A percentile compares a stretch with the other conserved stretches of the same genome.
Conservation (phyloP, 2,888 invertebrate species). For the Tenthredo amoena region DNA sequence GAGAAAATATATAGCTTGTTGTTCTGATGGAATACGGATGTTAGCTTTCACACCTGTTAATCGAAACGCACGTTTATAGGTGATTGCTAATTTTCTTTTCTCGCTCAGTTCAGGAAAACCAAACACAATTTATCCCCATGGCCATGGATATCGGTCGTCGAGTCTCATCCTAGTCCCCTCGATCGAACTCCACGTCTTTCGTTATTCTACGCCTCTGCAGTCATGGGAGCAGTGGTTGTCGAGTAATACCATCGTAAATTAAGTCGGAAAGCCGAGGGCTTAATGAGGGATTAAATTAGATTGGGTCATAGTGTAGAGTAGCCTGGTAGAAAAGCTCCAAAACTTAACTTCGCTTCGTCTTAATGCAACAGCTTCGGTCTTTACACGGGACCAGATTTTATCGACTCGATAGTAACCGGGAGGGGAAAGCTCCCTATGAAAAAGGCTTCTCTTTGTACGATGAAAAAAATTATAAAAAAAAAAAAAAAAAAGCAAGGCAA, state of each 20-base stretch:
- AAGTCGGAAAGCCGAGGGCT: not conserved
- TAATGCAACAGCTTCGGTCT: not conserved
- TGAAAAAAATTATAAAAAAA: not conserved
- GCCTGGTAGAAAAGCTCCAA: not conserved
- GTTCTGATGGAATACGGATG: no score
- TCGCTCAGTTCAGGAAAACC: not conserved
- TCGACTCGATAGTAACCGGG: not conserved
- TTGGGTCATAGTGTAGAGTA: not conserved
- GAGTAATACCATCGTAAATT: constrained; percentile 14
- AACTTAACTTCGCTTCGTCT: not conserved
- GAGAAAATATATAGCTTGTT: no score
- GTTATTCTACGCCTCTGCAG: not conserved
- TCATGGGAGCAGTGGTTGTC: not conserved
- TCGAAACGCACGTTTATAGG: no score
- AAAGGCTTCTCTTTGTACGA: no score
- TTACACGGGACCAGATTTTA: not conserved
- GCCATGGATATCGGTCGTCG: not conserved
- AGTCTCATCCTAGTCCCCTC: not conserved
- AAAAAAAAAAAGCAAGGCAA: not conserved
- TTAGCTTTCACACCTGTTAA: no score
- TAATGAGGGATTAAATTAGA: constrained; percentile 27
- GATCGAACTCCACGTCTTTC: not conserved
- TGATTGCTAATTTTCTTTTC: not conserved
- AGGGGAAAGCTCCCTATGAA: no score
- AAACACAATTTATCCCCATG: not conserved